phyloP scores from a whole-genome alignment of 1,140 invertebrate species.

The Drosophila asahinai region DNA sequence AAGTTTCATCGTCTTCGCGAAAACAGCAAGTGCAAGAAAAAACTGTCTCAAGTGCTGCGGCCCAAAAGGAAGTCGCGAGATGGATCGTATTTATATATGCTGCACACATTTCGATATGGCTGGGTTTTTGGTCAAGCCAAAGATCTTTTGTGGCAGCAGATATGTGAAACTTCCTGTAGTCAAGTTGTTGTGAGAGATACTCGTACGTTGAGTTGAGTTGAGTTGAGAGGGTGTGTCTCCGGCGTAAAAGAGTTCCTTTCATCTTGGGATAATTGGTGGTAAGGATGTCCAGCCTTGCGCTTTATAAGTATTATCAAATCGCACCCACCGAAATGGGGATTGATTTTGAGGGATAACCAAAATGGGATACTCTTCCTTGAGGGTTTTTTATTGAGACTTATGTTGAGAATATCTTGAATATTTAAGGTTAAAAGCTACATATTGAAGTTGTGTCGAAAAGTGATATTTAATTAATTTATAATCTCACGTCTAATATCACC shows the following conservation, averaged over 20 bases:
- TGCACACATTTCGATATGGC: slow-evolving; percentile 51
- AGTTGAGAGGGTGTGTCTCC: slow-evolving; percentile 68
- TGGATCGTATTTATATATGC: slow-evolving; percentile 47
- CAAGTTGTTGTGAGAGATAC: slow-evolving; percentile 69
- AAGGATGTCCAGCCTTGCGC: slow-evolving; percentile 49
- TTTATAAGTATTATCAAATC: slow-evolving; percentile 57
- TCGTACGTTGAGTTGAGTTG: slow-evolving; percentile 64
- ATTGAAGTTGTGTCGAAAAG: background rate
- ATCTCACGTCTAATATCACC: accelerated
- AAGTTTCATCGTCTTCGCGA: slow-evolving; percentile 34
- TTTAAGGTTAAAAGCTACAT: too few species aligned
- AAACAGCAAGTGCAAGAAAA: slow-evolving; percentile 68
- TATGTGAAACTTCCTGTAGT: slow-evolving; percentile 80
- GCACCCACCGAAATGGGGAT: slow-evolving; percentile 29
- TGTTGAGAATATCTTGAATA: too few species aligned
- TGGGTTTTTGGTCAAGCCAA: slow-evolving; percentile 48
- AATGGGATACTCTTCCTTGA: background rate
- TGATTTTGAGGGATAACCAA: too few species aligned
- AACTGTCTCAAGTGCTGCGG: slow-evolving; percentile 75
- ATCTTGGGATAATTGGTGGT: slow-evolving; percentile 59
- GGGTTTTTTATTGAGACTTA: background rate
- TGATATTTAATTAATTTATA: background rate
- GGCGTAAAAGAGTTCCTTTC: slow-evolving; percentile 51
- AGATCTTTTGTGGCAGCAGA: slow-evolving; percentile 71
- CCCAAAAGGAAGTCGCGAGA: slow-evolving; percentile 72